Conservation (phyloP, 2,888 invertebrate genomes). For the Horisme vitalbata region DNA sequence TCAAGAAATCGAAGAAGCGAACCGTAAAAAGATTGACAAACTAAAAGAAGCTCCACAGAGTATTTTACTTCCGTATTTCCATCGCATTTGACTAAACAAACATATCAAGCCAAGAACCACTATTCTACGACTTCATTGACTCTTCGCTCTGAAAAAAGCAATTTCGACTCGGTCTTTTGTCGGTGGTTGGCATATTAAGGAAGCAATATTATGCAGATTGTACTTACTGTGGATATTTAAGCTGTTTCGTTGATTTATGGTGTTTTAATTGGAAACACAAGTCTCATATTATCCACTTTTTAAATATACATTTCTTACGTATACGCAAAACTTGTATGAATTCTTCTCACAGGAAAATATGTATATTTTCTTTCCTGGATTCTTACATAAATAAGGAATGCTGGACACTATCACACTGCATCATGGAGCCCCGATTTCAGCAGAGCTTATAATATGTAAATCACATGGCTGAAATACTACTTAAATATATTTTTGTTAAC, state of each 20-base stretch:
- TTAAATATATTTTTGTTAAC: too few species aligned
- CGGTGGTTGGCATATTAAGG: constrained; percentile 67
- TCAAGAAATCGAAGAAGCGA: constrained; percentile 25
- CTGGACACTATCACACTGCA: too few species aligned
- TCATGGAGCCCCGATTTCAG: too few species aligned
- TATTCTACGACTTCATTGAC: constrained; percentile 74
- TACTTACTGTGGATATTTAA: constrained; percentile 31
- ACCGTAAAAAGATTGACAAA: constrained; percentile 48
- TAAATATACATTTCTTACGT: too few species aligned
- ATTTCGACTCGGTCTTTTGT: constrained; percentile 65
- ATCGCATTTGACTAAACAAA: constrained; percentile 81
- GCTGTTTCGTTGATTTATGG: constrained; percentile 12
- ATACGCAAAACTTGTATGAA: too few species aligned
- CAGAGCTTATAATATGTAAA: too few species aligned
- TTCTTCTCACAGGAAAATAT: too few species aligned
- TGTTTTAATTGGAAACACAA: not conserved
- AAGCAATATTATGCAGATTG: constrained; percentile 80
- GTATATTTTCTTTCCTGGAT: too few species aligned
- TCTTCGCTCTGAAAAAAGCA: constrained; percentile 72
- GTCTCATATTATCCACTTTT: too few species aligned
- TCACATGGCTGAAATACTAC: too few species aligned
- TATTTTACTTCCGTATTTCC: constrained; percentile 63
- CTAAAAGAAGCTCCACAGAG: constrained; percentile 54
- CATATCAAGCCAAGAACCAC: constrained; percentile 66
- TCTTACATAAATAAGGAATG: too few species aligned